Base-by-base conservation (phyloP, 92 coral and sea anemone species). In the Porites divaricata region DNA sequence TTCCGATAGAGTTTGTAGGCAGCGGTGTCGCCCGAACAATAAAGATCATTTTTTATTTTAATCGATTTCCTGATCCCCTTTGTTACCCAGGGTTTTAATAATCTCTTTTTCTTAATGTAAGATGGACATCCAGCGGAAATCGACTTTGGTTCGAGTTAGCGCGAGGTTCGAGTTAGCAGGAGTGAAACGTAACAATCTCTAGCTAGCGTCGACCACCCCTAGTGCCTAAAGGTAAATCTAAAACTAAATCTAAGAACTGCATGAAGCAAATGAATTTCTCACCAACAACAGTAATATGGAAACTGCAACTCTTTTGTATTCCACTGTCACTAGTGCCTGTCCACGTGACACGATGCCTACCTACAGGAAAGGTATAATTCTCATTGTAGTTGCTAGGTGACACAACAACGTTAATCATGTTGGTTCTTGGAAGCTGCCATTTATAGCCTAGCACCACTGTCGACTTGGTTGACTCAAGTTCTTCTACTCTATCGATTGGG, bases 271-370 rank as follows among this genome's bases (percentile, higher is more conserved):
- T 51, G 1, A 51, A 11, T 54, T 54, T 54, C 86, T 63, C 74
- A 95, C 99, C 99, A 48, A 83, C 85, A 5, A 97, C 97, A 28
- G 91, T 87, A 72, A 97, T 94, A 67, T 89, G 89, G 83, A 83
- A 93, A 78, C 76, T 89, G 59, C 99, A 97, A 53, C 93, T 92
- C 79, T 89, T 90, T 56, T 87, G 83, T 12, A 90, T 78, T 58
- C 99, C 98, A 59, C 92, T 88, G 16, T 59, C 77, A 70, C 93
- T 91, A 76, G 89, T 93, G 51, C 98, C 99, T 63, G 91, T 91
- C 99, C 99, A 97, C 67, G 91, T 93, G 77, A 95, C 95, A 35
- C 93, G 87, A 16, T 95, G 93, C 79, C 78, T 95, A 58, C 99
- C 99, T 22, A 91, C 95, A 21, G 93, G 99, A 92, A 97, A 97